Evolutionary conservation across 2,888 invertebrate species (phyloP).

Genomic region (Folsomia manolachei): DNA sequence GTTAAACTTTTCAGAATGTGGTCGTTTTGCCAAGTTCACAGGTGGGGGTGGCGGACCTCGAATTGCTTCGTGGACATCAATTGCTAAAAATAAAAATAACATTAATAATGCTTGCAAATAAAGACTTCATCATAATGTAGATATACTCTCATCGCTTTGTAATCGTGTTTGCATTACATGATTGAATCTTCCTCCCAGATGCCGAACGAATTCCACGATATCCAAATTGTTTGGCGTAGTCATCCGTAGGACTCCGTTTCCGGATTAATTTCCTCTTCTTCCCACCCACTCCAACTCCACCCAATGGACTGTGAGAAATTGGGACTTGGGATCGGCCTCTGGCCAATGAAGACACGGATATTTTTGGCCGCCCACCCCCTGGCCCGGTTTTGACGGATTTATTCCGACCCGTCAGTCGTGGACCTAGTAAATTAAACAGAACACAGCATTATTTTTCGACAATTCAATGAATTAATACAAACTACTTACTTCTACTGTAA

Average conservation of each 20-base stretch:
- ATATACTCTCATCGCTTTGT: no score
- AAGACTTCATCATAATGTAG: background rate
- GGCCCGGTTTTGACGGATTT: no score
- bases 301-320: background rate
- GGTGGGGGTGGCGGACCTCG: slow-evolving; percentile 28
- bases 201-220: slow-evolving; percentile 6
- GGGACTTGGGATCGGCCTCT: background rate
- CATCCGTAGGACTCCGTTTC: background rate
- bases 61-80: slow-evolving; percentile 3
- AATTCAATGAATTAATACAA: no score
- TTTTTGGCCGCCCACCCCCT: no score
- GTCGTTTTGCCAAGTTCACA: slow-evolving; percentile 38
- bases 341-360: no score
- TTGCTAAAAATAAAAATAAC: background rate
- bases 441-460: no score
- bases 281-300: no score
- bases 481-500: background rate
- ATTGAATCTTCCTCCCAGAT: slow-evolving; percentile 17
- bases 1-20: slow-evolving; percentile 56
- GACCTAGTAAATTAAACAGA: no score
- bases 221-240: slow-evolving; percentile 6
- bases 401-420: no score
- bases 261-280: background rate
- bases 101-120: no score
- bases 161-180: background rate